Percentiles rank a stretch among this genome's conserved stretches.
phyloP scores from a whole-genome alignment of 2,888 invertebrate species.

The Mechanitis mazaeus region DNA sequence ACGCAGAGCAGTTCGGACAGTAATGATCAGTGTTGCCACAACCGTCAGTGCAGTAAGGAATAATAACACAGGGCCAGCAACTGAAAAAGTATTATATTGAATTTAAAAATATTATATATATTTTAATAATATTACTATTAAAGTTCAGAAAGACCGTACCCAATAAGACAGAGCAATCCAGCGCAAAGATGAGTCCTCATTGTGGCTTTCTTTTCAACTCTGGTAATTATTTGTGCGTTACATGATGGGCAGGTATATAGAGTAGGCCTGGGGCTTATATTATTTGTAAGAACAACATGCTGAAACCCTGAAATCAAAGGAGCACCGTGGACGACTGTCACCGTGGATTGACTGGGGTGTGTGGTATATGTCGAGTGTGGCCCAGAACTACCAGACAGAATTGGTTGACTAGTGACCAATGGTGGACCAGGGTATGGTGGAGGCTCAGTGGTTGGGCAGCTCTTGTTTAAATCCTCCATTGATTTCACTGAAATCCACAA shows the following conservation, averaged over 20 bases:
- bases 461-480: conserved; percentile 16
- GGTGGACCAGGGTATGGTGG: conserved; percentile 17
- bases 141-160: conserved; percentile 39
- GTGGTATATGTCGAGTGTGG: background rate
- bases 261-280: conserved; percentile 43
- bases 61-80: conserved; percentile 37
- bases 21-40: conserved; percentile 77
- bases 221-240: conserved; percentile 58
- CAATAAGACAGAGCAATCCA: conserved; percentile 61
- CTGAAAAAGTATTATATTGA: conserved; percentile 18
- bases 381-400: background rate
- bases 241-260: conserved; percentile 62
- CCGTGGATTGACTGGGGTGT: conserved; percentile 17
- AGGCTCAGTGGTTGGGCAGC: conserved; percentile 30
- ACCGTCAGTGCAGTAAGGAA: conserved; percentile 77
- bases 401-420: background rate
- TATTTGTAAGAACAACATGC: conserved; percentile 29
- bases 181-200: conserved; percentile 75
- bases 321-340: conserved; percentile 21
- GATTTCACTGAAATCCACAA: conserved; percentile 29
- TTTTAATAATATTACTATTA: background rate
- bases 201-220: conserved; percentile 54
- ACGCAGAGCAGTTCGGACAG: conserved; percentile 75
- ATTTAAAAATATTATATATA: background rate
- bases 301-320: conserved; percentile 28